Base-by-base conservation (phyloP, 2,888 invertebrate genomes). In the Lacanobia wlatinum region DNA sequence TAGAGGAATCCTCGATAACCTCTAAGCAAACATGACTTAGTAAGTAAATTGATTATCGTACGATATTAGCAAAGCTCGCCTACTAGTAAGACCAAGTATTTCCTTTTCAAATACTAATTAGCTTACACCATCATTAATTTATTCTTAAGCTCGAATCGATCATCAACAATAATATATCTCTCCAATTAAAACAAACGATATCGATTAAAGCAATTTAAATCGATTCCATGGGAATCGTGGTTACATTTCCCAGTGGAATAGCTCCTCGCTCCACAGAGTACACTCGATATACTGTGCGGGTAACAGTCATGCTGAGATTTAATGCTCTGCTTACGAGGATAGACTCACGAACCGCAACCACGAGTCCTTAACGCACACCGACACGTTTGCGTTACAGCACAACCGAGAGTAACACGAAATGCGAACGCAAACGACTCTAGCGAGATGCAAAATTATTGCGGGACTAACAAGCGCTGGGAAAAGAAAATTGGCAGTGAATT, bases 271-370 rank as follows among this genome's bases (percentile, higher is more conserved):
- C 83, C 81, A 85, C 84, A 78, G 86, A 88, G 84, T 85, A 87
- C 86, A 85, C 85, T 83, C 87, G 85, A 90, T 89, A 88, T 88
- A 89, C 90, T 90, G 89, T 86, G 76, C 68, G 73, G 88, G 86
- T 87, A 83, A 87, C 85, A 90, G 91, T 91, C 92, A 90, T 90
- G 90, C 89, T 88, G 89, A 91, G 93, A 94, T 94, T 94, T 94
- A 94, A 92, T 93, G 91, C 91, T 87, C 86, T 85, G 89, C 87
- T 88, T 86, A 86, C 86, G 68, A 87, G 83, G 70, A 76, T 81
- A 83, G 87, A 85, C 90, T 91, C 92, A 92, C 93, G 92, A 93
- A 86, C 84, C 81, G 70, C 56, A 67, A 64, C 65, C 67, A 62
- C 59, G 59, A 86, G 85, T 86, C 86, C 43, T 76, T 75, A 85